Evolutionary conservation across 2,113 vertebrate genomes (phyloP).

Genomic region (Hydrochoerus hydrochaeris): DNA sequence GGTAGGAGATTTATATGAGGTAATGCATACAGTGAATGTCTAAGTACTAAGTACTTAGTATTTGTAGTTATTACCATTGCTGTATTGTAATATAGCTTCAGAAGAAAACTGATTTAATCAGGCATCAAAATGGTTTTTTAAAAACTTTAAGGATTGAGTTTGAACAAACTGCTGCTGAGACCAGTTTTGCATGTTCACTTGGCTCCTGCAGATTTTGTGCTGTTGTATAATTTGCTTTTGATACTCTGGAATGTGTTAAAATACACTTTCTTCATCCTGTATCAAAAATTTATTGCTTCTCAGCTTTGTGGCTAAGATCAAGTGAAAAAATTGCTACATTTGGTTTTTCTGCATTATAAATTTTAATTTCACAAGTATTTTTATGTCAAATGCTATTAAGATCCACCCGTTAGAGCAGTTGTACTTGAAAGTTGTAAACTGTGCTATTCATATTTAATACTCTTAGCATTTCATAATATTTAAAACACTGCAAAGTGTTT

Average conservation of each 20-base stretch:
- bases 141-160: neutral
- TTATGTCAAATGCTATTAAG: conserved; percentile 18
- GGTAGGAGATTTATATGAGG: neutral
- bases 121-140: neutral
- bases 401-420: neutral
- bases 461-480: neutral
- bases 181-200: neutral
- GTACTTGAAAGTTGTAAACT: neutral
- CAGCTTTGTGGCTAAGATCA: too few species aligned
- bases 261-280: neutral
- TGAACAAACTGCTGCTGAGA: conserved; percentile 36
- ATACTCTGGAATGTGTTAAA: neutral
- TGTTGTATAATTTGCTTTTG: conserved; percentile 22
- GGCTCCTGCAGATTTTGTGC: neutral
- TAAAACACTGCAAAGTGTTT: neutral
- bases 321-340: neutral
- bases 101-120: neutral
- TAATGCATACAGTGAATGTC: neutral
- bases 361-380: conserved; percentile 30
- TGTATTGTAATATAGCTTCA: neutral
- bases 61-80: neutral
- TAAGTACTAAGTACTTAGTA: neutral
- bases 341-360: neutral
- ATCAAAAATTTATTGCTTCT: neutral
- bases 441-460: neutral